Conservation (phyloP, 2,113 vertebrate species). For the Morone saxatilis region DNA sequence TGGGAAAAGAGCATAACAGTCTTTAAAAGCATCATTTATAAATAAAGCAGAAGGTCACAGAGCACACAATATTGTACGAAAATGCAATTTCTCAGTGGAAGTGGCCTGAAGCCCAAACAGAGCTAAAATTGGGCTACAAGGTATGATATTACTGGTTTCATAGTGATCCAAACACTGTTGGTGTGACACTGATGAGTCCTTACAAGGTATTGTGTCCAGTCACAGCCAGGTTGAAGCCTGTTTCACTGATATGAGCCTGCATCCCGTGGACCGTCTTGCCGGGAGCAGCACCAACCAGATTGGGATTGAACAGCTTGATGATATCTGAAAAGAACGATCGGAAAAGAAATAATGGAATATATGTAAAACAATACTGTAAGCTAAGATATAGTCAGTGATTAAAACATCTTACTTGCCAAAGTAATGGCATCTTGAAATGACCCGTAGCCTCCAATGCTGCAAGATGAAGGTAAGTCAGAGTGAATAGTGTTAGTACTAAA, state of each 20-base stretch:
- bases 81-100: neutral
- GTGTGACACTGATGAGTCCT: slow-evolving; percentile 6
- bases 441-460: slow-evolving; percentile 85
- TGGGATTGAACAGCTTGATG: slow-evolving; percentile 85
- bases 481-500: neutral
- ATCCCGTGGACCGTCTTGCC: slow-evolving; percentile 80
- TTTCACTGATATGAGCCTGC: slow-evolving; percentile 79
- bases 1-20: slow-evolving; percentile 47
- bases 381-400: neutral
- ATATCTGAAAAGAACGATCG: slow-evolving; percentile 75
- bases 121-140: neutral
- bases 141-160: neutral
- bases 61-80: neutral
- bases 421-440: slow-evolving; percentile 85
- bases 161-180: neutral
- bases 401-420: slow-evolving; percentile 84
- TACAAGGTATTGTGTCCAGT: slow-evolving; percentile 88
- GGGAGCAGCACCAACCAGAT: slow-evolving; percentile 79
- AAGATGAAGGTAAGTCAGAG: neutral
- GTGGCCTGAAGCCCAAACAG: neutral
- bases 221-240: slow-evolving; percentile 87
- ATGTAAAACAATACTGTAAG: neutral
- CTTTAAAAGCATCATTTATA: neutral
- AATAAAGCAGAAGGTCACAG: neutral
- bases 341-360: neutral